Percentiles rank a stretch among this genome's conserved stretches.
phyloP scores from a whole-genome alignment of 2,797 vertebrate genomes.

The Avahi laniger region DNA sequence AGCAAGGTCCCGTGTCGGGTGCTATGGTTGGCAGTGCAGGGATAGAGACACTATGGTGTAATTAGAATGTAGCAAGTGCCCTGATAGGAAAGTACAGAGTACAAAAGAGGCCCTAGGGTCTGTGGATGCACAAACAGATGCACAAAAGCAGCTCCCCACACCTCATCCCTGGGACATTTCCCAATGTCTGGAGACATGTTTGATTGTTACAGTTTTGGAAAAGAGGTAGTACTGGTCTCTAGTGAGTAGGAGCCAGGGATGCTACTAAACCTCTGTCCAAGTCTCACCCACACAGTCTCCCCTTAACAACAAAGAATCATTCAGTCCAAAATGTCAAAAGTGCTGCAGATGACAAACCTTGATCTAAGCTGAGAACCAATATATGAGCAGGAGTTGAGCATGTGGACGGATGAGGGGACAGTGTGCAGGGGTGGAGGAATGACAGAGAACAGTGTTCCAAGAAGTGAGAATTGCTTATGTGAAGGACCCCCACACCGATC shows the following conservation, averaged over 20 bases:
- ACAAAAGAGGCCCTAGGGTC: neutral
- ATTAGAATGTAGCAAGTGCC: fast-evolving
- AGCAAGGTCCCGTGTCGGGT: neutral
- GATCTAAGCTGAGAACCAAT: neutral
- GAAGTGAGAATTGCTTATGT: neutral
- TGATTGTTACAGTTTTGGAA: neutral
- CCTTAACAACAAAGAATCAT: neutral
- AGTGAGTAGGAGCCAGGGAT: neutral
- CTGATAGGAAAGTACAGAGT: neutral
- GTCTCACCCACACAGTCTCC: neutral
- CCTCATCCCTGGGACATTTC: neutral
- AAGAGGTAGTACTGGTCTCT: neutral
- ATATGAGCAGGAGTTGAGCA: neutral
- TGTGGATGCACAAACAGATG: neutral
- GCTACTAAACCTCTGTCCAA: neutral
- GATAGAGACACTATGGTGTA: neutral
- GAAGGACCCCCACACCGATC: neutral
- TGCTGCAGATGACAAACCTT: neutral
- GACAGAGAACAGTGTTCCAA: neutral
- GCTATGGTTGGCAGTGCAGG: neutral
- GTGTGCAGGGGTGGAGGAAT: neutral
- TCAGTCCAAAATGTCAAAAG: neutral
- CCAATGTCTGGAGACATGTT: neutral
- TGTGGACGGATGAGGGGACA: neutral
- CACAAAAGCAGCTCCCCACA: neutral